These are phyloP conservation scores for Conopomorpha cramerella DNA, from an alignment of 1,140 invertebrate genomes.

Conservation along the genomic window DNA sequence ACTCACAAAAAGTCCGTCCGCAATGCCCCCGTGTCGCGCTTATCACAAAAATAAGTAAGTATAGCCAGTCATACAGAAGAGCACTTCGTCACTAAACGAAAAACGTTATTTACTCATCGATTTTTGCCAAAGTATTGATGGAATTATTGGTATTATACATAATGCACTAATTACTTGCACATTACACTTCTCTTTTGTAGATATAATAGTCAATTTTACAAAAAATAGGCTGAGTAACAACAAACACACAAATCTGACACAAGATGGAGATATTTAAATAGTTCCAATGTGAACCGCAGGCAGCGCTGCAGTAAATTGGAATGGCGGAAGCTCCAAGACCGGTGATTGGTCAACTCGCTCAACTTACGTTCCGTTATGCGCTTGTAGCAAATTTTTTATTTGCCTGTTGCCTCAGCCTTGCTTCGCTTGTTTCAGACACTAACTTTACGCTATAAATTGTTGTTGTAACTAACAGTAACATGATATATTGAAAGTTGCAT, in stretches of 20 bases:
- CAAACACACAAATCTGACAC: slow-evolving; percentile 61
- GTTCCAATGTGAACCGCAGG: slow-evolving; percentile 38
- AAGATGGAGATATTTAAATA: slow-evolving; percentile 60
- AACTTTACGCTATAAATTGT: too few species aligned
- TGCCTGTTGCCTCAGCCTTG: too few species aligned
- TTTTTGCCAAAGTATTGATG: too few species aligned
- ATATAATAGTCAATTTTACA: slow-evolving; percentile 34
- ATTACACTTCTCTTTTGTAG: slow-evolving; percentile 26
- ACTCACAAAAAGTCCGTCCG: slow-evolving; percentile 52
- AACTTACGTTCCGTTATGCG: slow-evolving; percentile 24
- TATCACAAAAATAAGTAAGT: slow-evolving; percentile 63
- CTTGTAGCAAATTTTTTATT: too few species aligned
- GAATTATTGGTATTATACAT: too few species aligned
- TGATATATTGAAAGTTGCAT: too few species aligned
- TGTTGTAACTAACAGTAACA: too few species aligned
- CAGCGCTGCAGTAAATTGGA: slow-evolving; percentile 27
- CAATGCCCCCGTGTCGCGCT: slow-evolving; percentile 50
- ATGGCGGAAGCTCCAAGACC: slow-evolving; percentile 19
- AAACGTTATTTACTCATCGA: too few species aligned
- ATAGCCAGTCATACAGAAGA: slow-evolving; percentile 57
- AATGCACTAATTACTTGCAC: slow-evolving; percentile 17
- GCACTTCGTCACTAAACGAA: slow-evolving; percentile 56
- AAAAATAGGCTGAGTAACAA: slow-evolving; percentile 54
- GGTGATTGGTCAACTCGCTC: slow-evolving; percentile 29
- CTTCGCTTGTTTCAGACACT: too few species aligned